These are phyloP conservation scores for Scomber japonicus DNA, from an alignment of 2,113 vertebrate species.

Conservation along the genomic window DNA sequence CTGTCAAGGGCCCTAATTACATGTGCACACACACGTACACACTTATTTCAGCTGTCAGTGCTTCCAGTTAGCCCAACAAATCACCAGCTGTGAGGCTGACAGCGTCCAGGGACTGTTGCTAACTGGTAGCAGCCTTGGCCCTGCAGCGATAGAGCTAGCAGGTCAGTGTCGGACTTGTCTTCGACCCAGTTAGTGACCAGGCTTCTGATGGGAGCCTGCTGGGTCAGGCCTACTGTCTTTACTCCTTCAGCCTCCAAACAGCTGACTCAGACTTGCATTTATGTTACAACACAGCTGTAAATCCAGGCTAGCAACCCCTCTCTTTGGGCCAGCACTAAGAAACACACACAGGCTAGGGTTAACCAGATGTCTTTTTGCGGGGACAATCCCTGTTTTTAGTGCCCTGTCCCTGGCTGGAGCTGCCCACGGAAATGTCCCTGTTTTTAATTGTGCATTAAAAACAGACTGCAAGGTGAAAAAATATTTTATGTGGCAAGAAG, in stretches of 20 bases:
- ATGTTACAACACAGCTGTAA: constrained; percentile 3
- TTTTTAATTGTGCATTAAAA: no score
- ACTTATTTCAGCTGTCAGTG: constrained; percentile 61
- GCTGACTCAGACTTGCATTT: constrained; percentile 25
- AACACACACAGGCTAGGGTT: constrained; percentile 15
- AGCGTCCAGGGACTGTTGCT: constrained; percentile 34
- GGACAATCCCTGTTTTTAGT: no score
- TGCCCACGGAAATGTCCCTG: no score
- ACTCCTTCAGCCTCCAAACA: constrained; percentile 22
- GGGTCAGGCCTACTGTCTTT: constrained; percentile 36
- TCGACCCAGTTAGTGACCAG: constrained; percentile 29
- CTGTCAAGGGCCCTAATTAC: constrained; percentile 75
- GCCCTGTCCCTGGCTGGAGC: no score
- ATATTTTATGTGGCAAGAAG: no score
- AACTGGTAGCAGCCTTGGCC: constrained; percentile 52
- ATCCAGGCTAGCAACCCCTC: constrained; percentile 15
- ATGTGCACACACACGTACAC: constrained; percentile 51
- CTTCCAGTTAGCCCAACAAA: constrained; percentile 57
- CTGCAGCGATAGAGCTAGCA: constrained; percentile 20
- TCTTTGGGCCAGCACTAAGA: constrained; percentile 29
- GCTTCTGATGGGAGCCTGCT: constrained; percentile 44
- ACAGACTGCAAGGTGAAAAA: no score
- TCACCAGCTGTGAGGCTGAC: constrained; percentile 46
- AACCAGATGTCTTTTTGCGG: no score
- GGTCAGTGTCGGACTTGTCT: constrained; percentile 24